Evolutionary conservation across 1,140 invertebrate genomes (phyloP).

Genomic region (Drosophila equinoxialis): DNA sequence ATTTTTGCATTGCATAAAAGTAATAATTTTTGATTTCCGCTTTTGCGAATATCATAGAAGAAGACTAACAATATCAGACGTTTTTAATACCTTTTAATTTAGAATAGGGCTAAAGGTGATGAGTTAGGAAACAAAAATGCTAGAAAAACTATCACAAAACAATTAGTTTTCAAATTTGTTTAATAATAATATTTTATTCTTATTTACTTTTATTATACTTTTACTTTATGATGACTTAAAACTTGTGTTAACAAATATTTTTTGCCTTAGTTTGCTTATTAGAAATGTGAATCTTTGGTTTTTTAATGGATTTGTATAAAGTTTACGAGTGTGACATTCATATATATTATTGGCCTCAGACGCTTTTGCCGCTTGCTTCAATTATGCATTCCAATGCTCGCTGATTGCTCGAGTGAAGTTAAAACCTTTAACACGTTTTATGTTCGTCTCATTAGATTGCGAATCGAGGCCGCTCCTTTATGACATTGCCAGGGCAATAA

Average conservation of each 20-base stretch:
- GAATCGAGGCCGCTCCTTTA: slow-evolving; percentile 63
- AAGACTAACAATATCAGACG: too few species aligned
- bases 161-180: too few species aligned
- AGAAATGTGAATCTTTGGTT: too few species aligned
- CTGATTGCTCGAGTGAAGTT: slow-evolving; percentile 44
- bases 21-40: slow-evolving; percentile 14
- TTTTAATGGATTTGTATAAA: background rate
- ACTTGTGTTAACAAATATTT: too few species aligned
- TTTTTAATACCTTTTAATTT: too few species aligned
- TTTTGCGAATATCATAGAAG: slow-evolving; percentile 21
- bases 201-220: too few species aligned
- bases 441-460: slow-evolving; percentile 68
- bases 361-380: slow-evolving; percentile 26
- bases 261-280: too few species aligned
- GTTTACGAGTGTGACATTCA: slow-evolving; percentile 2
- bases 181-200: too few species aligned
- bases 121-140: too few species aligned
- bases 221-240: too few species aligned
- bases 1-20: slow-evolving; percentile 31
- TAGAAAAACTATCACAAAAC: too few species aligned
- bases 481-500: slow-evolving; percentile 54
- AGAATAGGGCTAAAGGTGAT: too few species aligned
- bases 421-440: slow-evolving; percentile 75
- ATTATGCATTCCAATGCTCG: slow-evolving; percentile 44
- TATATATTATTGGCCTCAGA: background rate